Evolutionary conservation across 2,888 invertebrate genomes (phyloP).

Genomic region (Thera britannica): DNA sequence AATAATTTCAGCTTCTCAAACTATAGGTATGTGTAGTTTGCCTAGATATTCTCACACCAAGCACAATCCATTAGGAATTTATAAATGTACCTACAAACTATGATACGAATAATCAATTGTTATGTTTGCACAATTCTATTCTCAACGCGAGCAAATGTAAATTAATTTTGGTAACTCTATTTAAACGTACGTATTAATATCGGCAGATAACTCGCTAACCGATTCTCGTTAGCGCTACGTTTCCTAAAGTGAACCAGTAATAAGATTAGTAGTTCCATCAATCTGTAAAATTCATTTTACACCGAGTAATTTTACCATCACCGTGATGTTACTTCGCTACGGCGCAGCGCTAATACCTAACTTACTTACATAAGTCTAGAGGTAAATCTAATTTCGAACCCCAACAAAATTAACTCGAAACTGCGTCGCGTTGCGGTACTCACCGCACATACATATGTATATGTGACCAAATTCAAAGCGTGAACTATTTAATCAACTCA

Average conservation of each 20-base stretch:
- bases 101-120: background rate
- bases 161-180: background rate
- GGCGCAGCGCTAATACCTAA: background rate
- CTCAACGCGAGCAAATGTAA: background rate
- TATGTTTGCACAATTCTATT: background rate
- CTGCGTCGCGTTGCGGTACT: constrained; percentile 51
- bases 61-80: background rate
- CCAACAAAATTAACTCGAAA: constrained; percentile 33
- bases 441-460: constrained; percentile 59
- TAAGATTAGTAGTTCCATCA: background rate
- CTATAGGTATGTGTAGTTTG: background rate
- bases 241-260: background rate
- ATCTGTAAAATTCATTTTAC: constrained; percentile 1
- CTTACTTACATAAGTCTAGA: constrained; percentile 21
- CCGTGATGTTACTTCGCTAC: background rate
- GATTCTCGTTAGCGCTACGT: constrained; percentile 3
- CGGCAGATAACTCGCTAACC: background rate
- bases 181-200: background rate
- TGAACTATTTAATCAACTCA: constrained; percentile 84
- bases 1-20: too few species aligned
- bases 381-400: constrained; percentile 28
- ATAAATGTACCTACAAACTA: background rate
- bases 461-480: constrained; percentile 70
- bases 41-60: background rate
- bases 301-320: background rate